Conservation (phyloP, 2,888 invertebrate genomes). For the Ecliptopera silaceata region DNA sequence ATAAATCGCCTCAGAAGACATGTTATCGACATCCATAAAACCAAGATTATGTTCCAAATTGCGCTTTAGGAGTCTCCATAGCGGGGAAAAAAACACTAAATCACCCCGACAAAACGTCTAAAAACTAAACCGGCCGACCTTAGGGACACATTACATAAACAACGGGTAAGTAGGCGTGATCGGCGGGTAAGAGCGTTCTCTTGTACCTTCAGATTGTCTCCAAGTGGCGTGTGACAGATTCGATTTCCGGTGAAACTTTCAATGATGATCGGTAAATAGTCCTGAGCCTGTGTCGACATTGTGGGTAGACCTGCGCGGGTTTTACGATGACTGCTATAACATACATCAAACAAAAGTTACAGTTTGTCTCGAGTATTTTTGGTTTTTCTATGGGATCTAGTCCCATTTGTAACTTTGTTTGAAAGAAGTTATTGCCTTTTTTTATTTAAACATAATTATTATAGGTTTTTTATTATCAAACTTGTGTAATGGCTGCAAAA, state of each 20-base stretch:
- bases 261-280: conserved; percentile 35
- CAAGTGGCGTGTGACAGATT: conserved; percentile 57
- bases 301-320: neutral
- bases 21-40: neutral
- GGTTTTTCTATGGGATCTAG: too few relatives aligned
- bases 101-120: conserved; percentile 20
- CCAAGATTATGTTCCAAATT: conserved; percentile 1
- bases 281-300: conserved; percentile 4
- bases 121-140: conserved; percentile 26
- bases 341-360: too few relatives aligned
- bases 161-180: conserved; percentile 47
- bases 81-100: conserved; percentile 21
- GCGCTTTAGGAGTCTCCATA: conserved; percentile 6
- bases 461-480: too few relatives aligned
- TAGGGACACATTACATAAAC: conserved; percentile 43
- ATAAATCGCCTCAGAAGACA: too few relatives aligned
- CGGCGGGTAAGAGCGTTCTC: conserved; percentile 63
- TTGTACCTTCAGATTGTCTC: conserved; percentile 53
- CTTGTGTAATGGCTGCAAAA: too few relatives aligned
- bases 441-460: too few relatives aligned
- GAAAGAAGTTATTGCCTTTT: too few relatives aligned
- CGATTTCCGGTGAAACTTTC: conserved; percentile 58
- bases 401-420: too few relatives aligned
- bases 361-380: too few relatives aligned
- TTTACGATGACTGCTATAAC: neutral